Evolutionary conservation across 2,113 vertebrate genomes (phyloP), one percentile per base, ranked within the genome.

Genomic region (Lota lota): DNA sequence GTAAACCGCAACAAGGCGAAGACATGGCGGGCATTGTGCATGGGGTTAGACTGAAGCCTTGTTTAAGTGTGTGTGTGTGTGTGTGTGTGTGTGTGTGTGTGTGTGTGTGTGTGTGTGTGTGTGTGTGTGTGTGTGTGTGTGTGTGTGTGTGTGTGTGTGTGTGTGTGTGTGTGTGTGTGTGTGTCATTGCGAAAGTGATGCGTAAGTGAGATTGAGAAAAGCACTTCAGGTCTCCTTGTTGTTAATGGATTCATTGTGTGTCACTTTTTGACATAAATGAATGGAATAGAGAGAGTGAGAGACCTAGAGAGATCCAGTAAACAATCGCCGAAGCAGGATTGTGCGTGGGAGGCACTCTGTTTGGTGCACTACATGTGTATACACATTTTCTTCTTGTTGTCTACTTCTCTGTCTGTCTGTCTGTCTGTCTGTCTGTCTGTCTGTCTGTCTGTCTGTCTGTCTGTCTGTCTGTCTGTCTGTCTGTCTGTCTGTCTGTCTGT

Each of bases 21-120:
- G 76, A 83, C 73, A 66, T 79, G 83, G 81, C 69, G 68, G 67
- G 71, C 73, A 57, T 85, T 87, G 72, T 85, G 75, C 62, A 64
- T 33, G 73, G 69, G 68, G 80, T 76, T 73, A 78, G 81, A 84
- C 72, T 51, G 16, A 12, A 75, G 62, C 24, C 22, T 1, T 54
- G 18, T 33, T 33, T 57, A 18, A n/a, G 3, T 57, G 4, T 61
- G 53, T 59, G 66, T 58, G 68, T 22, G 22, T 21, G 64, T 62
- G 57, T 69, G 47, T 64, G 63, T 50, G 14, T 50, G 12, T 14
- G 10, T 33, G 33, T 70, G 20, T 22, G 58, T 60, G 58, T 60
- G 7, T 22, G 19, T 22, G 20, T 22, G 4, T 21, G 1, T 22
- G 19, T 60, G 47, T 69, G 63, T 75, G 60, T 66, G 3, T 18